Conservation (phyloP, 2,113 vertebrate genomes). For the Cyprinus carpio region DNA sequence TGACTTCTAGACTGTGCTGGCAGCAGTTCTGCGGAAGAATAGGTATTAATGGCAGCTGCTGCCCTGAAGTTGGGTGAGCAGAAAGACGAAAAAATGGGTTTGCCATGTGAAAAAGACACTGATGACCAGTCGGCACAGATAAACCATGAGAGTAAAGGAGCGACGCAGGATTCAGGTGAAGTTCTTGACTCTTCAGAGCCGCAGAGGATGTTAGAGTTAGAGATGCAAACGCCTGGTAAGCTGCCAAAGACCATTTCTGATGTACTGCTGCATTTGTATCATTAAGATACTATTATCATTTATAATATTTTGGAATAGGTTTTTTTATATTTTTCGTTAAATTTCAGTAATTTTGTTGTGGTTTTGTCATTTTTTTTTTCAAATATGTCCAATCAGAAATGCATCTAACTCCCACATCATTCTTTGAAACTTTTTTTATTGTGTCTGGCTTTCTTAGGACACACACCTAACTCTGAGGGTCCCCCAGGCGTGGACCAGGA, state of each 20-base stretch:
- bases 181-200: not conserved
- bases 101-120: slow-evolving; percentile 35
- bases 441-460: slow-evolving; percentile 12
- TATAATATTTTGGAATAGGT: no score
- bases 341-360: no score
- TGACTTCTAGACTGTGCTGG: slow-evolving; percentile 27
- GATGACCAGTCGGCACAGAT: slow-evolving; percentile 1
- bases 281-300: no score
- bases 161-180: not conserved
- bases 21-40: not conserved
- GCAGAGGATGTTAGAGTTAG: not conserved
- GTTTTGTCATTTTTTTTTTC: no score
- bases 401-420: not conserved
- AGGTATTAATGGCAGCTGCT: slow-evolving; percentile 52
- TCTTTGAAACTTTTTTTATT: not conserved
- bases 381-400: not conserved
- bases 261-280: not conserved
- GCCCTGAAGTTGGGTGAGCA: slow-evolving; percentile 33
- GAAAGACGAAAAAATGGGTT: slow-evolving; percentile 33
- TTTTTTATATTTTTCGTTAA: no score
- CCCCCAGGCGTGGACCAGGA: not conserved
- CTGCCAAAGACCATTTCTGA: no score
- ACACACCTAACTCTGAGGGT: slow-evolving; percentile 36
- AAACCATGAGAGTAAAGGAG: not conserved
- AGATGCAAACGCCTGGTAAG: not conserved